These are phyloP conservation scores for Streblospio benedicti DNA, from an alignment of 1,140 invertebrate species.

Conservation along the genomic window DNA sequence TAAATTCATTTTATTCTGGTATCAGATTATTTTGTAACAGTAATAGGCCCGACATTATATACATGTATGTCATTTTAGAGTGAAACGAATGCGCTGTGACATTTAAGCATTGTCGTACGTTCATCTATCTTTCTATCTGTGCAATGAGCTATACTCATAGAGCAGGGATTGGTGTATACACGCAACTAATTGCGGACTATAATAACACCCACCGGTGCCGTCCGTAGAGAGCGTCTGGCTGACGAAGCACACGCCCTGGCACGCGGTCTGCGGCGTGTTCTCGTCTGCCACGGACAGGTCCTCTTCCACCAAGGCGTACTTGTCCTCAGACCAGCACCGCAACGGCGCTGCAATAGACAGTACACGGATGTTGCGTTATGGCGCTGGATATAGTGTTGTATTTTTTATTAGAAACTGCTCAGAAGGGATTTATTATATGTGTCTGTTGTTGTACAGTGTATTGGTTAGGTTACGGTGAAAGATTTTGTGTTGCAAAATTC, in stretches of 20 bases:
- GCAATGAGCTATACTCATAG: neutral
- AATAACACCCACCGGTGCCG: neutral
- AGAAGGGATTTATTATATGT: neutral
- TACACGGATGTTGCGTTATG: neutral
- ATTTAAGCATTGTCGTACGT: neutral
- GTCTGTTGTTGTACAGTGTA: neutral
- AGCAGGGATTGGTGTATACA: neutral
- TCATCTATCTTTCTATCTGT: neutral
- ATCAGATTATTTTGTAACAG: neutral
- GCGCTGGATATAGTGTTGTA: neutral
- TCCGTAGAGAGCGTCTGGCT: neutral
- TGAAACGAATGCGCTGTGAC: neutral
- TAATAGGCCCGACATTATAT: neutral
- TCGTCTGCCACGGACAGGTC: slow-evolving; percentile 3
- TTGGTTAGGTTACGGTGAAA: neutral
- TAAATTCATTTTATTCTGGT: neutral
- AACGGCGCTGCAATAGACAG: slow-evolving; percentile 5
- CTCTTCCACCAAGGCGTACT: neutral
- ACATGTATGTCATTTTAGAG: neutral
- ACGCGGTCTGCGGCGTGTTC: neutral
- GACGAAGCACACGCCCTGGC: slow-evolving; percentile 7
- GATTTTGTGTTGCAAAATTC: neutral
- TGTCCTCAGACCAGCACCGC: slow-evolving; percentile 2
- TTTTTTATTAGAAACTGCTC: too few relatives aligned
- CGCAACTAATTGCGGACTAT: neutral